Conservation (phyloP, 1,140 invertebrate species). For the Calephelis nemesis region DNA sequence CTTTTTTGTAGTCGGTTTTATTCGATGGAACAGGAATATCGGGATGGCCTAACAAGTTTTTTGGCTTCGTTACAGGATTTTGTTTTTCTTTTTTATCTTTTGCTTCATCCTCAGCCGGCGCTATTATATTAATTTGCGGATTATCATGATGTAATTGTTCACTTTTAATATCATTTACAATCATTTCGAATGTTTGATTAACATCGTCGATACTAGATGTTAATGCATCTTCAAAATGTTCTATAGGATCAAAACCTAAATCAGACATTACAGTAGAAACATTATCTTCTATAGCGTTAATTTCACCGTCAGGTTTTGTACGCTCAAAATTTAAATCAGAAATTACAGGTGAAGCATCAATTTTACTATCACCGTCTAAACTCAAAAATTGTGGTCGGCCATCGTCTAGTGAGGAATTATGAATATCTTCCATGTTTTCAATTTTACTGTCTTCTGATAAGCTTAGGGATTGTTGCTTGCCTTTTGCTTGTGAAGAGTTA, state of each 20-base stretch:
- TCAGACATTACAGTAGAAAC: conserved; percentile 19
- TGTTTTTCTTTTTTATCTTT: conserved; percentile 40
- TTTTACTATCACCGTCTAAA: too few relatives aligned
- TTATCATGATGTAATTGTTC: conserved; percentile 35
- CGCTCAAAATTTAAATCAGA: conserved; percentile 42
- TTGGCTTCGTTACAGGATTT: conserved; percentile 68
- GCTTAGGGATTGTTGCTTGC: conserved; percentile 47
- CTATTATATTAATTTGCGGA: conserved; percentile 61
- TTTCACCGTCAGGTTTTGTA: conserved; percentile 43
- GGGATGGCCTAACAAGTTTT: conserved; percentile 78
- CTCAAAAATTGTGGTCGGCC: too few relatives aligned
- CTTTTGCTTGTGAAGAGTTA: conserved; percentile 42
- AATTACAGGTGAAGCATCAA: conserved; percentile 7
- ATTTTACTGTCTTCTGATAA: conserved; percentile 10
- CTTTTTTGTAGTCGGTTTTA: conserved; percentile 77
- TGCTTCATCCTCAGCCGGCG: conserved; percentile 47
- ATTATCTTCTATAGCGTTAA: neutral
- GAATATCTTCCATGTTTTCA: neutral
- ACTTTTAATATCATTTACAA: conserved; percentile 47
- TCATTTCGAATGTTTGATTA: conserved; percentile 70
- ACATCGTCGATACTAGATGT: conserved; percentile 65
- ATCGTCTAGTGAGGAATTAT: too few relatives aligned
- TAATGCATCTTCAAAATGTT: conserved; percentile 70
- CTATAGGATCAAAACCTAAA: conserved; percentile 52
- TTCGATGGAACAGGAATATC: conserved; percentile 78